Evolutionary conservation across 2,113 vertebrate species (phyloP).

Genomic region (Cynocephalus volans): DNA sequence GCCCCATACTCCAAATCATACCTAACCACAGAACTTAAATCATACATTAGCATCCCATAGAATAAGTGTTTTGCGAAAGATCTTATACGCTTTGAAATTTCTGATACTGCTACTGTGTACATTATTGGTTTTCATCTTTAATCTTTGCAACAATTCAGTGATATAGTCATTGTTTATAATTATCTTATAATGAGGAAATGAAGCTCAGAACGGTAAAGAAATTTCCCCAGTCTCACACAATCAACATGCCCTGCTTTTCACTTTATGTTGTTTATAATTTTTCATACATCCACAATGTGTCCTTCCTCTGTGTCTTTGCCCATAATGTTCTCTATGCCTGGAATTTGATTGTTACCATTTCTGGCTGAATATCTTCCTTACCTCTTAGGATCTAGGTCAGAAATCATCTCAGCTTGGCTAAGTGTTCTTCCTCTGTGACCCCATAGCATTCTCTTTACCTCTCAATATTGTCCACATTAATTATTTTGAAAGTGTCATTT

Average conservation of each 20-base stretch:
- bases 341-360: background rate
- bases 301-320: background rate
- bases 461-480: background rate
- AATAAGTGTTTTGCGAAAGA: background rate
- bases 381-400: background rate
- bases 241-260: background rate
- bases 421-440: background rate
- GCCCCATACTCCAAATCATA: background rate
- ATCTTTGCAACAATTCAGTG: background rate
- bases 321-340: background rate
- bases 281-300: background rate
- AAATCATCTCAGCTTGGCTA: background rate
- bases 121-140: constrained; percentile 45
- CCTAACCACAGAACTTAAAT: background rate
- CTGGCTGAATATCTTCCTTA: background rate
- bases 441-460: background rate
- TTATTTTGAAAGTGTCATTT: background rate
- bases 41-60: background rate
- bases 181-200: background rate
- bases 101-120: background rate
- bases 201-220: background rate
- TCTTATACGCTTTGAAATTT: constrained; percentile 31
- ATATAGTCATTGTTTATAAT: background rate
- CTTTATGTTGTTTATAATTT: background rate
- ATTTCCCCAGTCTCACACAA: background rate